Conservation (phyloP, 1,140 invertebrate genomes). For the Drosophila gunungcola region DNA sequence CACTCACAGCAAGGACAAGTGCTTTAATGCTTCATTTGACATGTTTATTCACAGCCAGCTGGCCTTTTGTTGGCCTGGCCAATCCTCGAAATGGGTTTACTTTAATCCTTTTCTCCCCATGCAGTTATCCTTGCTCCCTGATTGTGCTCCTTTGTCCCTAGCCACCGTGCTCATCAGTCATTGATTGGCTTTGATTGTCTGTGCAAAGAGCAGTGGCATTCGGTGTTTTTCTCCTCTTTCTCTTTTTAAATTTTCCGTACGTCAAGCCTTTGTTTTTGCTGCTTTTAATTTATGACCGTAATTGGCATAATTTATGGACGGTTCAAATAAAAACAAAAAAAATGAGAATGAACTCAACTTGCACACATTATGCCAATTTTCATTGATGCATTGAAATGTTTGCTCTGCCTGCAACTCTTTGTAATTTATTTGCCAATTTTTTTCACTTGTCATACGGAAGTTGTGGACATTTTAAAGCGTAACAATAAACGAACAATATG, state of each 20-base stretch:
- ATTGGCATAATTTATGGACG: conserved; percentile 74
- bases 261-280: conserved; percentile 30
- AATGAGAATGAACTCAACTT: conserved; percentile 17
- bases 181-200: conserved; percentile 78
- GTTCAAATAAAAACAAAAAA: conserved; percentile 3
- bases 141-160: conserved; percentile 69
- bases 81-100: conserved; percentile 56
- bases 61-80: conserved; percentile 66
- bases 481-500: conserved; percentile 38
- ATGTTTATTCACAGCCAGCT: conserved; percentile 77
- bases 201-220: conserved; percentile 21
- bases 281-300: conserved; percentile 72
- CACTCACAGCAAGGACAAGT: conserved; percentile 63
- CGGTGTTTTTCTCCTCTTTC: neutral
- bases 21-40: conserved; percentile 80
- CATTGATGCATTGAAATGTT: conserved; percentile 60
- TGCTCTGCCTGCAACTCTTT: conserved; percentile 29
- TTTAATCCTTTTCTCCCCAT: conserved; percentile 67
- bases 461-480: conserved; percentile 56
- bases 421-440: conserved; percentile 43
- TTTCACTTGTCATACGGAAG: conserved; percentile 37
- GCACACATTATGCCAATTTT: conserved; percentile 65
- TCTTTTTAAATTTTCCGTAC: conserved; percentile 18
- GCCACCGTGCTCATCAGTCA: conserved; percentile 53
- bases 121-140: conserved; percentile 32